Conservation (phyloP, 2,888 invertebrate genomes). For the Troglohyphantes excavatus region DNA sequence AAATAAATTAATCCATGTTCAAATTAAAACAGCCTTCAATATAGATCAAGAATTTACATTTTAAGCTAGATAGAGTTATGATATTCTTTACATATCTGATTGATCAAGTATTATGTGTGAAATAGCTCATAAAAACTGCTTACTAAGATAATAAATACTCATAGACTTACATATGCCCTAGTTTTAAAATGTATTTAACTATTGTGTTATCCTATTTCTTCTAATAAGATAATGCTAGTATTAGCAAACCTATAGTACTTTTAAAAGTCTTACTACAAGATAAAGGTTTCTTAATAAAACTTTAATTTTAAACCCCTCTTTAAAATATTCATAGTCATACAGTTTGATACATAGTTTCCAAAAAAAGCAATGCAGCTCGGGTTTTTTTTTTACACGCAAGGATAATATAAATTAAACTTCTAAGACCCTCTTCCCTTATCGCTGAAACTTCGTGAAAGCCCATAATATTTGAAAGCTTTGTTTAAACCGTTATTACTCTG, state of each 20-base stretch:
- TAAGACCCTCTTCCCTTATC: slow-evolving; percentile 30
- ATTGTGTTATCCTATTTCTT: too few species aligned
- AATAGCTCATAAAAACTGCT: too few species aligned
- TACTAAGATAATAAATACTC: too few species aligned
- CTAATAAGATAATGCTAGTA: background rate
- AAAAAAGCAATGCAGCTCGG: slow-evolving; percentile 12
- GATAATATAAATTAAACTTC: slow-evolving; percentile 56
- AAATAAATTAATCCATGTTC: too few species aligned
- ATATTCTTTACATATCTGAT: too few species aligned
- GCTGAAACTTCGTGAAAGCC: slow-evolving; percentile 25
- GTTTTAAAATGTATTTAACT: too few species aligned
- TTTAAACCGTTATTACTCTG: slow-evolving; percentile 55
- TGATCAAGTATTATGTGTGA: too few species aligned
- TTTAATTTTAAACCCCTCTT: slow-evolving; percentile 24
- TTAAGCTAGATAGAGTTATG: too few species aligned
- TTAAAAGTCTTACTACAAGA: background rate
- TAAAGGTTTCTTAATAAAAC: background rate
- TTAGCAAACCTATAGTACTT: background rate
- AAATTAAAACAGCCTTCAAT: too few species aligned
- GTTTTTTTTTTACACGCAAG: background rate
- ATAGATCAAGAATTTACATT: too few species aligned
- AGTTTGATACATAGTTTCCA: background rate
- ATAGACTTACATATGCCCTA: too few species aligned
- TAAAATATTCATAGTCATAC: background rate
- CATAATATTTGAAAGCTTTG: slow-evolving; percentile 45